These are phyloP conservation scores for Rhyacophila brunnea DNA, from an alignment of 1,140 invertebrate species.

Conservation along the genomic window DNA sequence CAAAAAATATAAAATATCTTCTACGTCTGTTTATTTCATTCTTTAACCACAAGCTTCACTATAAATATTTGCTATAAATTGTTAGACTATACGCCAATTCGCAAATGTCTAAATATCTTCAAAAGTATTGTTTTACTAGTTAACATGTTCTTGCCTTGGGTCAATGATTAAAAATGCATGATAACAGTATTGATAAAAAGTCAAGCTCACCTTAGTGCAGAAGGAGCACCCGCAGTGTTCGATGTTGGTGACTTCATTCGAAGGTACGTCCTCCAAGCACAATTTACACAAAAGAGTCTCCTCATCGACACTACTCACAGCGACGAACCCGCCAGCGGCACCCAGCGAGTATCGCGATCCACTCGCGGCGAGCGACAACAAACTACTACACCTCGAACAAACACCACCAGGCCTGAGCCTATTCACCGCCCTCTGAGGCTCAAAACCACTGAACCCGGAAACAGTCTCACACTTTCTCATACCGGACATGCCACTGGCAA, in stretches of 20 bases:
- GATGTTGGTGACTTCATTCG: slow-evolving; percentile 68
- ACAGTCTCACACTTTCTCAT: slow-evolving; percentile 75
- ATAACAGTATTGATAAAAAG: too few relatives aligned
- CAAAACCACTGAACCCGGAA: slow-evolving; percentile 58
- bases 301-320: slow-evolving; percentile 42
- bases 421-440: slow-evolving; percentile 56
- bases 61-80: too few relatives aligned
- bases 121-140: too few relatives aligned
- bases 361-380: slow-evolving; percentile 72
- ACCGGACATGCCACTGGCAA: slow-evolving; percentile 24
- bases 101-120: too few relatives aligned
- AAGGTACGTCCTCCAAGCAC: slow-evolving; percentile 77
- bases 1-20: too few relatives aligned
- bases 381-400: slow-evolving; percentile 77
- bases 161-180: too few relatives aligned
- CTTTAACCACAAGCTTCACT: too few relatives aligned
- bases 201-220: slow-evolving; percentile 73
- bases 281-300: slow-evolving; percentile 73
- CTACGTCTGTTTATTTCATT: too few relatives aligned
- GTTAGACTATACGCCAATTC: too few relatives aligned
- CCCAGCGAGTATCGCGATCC: slow-evolving; percentile 66
- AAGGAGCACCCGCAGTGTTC: slow-evolving; percentile 79
- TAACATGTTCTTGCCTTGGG: too few relatives aligned
- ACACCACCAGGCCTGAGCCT: slow-evolving; percentile 58
- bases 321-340: slow-evolving; percentile 64